Conservation (phyloP, 2,888 invertebrate genomes). For the Conchocele bisecta region DNA sequence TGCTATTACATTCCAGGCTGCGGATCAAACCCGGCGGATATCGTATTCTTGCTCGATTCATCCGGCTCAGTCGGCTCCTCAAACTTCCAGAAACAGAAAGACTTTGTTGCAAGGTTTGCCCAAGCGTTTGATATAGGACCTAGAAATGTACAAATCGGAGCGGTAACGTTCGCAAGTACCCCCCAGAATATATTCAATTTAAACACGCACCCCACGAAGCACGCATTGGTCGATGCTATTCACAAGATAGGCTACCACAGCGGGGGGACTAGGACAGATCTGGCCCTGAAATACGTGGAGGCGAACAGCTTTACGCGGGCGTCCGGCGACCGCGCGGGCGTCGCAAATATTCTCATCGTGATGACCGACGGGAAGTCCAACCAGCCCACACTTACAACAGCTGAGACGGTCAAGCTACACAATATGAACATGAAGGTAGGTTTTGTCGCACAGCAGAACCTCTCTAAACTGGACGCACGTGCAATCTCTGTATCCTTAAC, state of each 20-base stretch:
- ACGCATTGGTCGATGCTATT: background rate
- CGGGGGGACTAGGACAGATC: slow-evolving; percentile 72
- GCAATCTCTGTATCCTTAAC: too few species aligned
- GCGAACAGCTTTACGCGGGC: slow-evolving; percentile 65
- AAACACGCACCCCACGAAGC: slow-evolving; percentile 50
- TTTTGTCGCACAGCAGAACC: too few species aligned
- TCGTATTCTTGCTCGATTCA: slow-evolving; percentile 70
- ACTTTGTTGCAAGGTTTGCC: slow-evolving; percentile 70
- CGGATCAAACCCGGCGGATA: slow-evolving; percentile 69
- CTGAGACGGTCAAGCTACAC: slow-evolving; percentile 59
- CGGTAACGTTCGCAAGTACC: slow-evolving; percentile 64
- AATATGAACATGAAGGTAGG: slow-evolving; percentile 52
- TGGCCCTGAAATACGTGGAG: slow-evolving; percentile 68
- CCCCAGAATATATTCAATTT: slow-evolving; percentile 69
- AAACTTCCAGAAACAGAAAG: slow-evolving; percentile 69
- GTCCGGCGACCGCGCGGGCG: slow-evolving; percentile 66
- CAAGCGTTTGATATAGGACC: slow-evolving; percentile 70
- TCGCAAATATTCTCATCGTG: slow-evolving; percentile 71
- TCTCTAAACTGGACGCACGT: too few species aligned
- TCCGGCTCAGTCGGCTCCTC: slow-evolving; percentile 65
- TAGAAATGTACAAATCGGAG: slow-evolving; percentile 69
- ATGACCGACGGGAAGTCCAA: slow-evolving; percentile 73
- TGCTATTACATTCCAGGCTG: slow-evolving; percentile 67
- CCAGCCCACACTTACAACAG: slow-evolving; percentile 51
- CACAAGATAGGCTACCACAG: slow-evolving; percentile 53